Base-by-base conservation (phyloP, 2,797 vertebrate species). In the Spondyliosoma cantharus region DNA sequence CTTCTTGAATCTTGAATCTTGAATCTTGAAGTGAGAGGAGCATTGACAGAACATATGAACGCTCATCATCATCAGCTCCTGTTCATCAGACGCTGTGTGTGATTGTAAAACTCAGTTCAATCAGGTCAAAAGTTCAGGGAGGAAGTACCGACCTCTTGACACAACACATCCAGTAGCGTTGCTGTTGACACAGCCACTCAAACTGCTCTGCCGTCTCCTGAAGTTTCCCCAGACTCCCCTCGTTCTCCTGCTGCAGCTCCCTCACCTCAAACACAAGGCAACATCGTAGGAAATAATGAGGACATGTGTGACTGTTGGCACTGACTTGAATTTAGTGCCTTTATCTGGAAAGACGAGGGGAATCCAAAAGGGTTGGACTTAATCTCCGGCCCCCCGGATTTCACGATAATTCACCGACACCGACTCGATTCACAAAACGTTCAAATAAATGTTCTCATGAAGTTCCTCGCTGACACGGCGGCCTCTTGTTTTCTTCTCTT, bases 181-280 rank as follows among this genome's bases (percentile, higher is more conserved):
- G 95, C 29, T 96, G 94, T 79, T 94, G 90, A 69, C 95, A 95
- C 8, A 95, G 89, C 93, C 93, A 93, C 90, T 96, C 95, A 5
- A 94, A 94, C 93, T 95, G 94, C 65, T 94, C 91, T 0, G 92
- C 94, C 0, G 92, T 95, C 75, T 93, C 90, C 78, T 92, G 91
- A 0, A 95, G 93, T 48, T 95, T 96, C 82, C 48, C 66, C 52
- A 95, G 85, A 50, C 94, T 93, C 6, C 88, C 71, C 29, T 91
- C 53, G 9, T 95, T 95, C 79, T 95, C 88, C 66, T 54, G 76
- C 78, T 85, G 90, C 88, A 95, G 91, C 22, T 90, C 86, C 13
- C 71, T 59, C 64, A 94, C 92, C 92, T 93, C 16, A 13, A 46
- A 82, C 20, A 74, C 60, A 76, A 72, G n/a, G 82, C 45, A 27